A percentile compares a stretch with the other conserved stretches of the same genome.
These are phyloP conservation scores for Galago senegalensis DNA, from an alignment of 2,797 vertebrate genomes.

Conservation along the genomic window DNA sequence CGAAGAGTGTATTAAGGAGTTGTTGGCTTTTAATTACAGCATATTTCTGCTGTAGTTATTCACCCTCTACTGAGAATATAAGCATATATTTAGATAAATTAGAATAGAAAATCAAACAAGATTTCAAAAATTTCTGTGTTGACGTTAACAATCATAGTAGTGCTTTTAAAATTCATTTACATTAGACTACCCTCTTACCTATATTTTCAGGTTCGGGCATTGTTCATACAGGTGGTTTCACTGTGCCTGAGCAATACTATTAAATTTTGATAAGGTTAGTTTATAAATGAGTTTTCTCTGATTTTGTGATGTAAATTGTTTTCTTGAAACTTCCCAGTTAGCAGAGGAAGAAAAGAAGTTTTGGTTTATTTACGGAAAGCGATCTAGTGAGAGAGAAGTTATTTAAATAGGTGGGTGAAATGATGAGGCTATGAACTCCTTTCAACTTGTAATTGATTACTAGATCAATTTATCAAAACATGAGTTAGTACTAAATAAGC, in stretches of 20 bases:
- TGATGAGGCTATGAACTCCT: constrained; percentile 13
- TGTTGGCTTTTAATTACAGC: constrained; percentile 56
- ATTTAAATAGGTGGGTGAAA: constrained; percentile 47
- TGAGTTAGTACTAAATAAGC: constrained; percentile 23
- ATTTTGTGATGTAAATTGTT: constrained; percentile 49
- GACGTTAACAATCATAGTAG: background rate
- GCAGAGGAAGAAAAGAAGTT: constrained; percentile 2
- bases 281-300: constrained; percentile 62
- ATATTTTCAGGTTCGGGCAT: constrained; percentile 47
- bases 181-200: constrained; percentile 19
- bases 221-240: constrained; percentile 20
- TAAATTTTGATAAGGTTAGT: constrained; percentile 51
- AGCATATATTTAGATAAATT: constrained; percentile 54
- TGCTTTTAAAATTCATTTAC: constrained; percentile 44
- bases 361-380: constrained; percentile 37
- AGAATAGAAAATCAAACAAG: constrained; percentile 20
- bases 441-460: constrained; percentile 50
- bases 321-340: constrained; percentile 60
- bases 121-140: background rate
- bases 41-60: constrained; percentile 51
- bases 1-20: constrained; percentile 10
- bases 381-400: background rate
- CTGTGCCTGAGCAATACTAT: constrained; percentile 40
- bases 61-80: constrained; percentile 31
- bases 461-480: constrained; percentile 52